A percentile compares a stretch with the other conserved stretches of the same genome.
phyloP scores from a whole-genome alignment of 2,797 vertebrate species.

The Labroides dimidiatus region DNA sequence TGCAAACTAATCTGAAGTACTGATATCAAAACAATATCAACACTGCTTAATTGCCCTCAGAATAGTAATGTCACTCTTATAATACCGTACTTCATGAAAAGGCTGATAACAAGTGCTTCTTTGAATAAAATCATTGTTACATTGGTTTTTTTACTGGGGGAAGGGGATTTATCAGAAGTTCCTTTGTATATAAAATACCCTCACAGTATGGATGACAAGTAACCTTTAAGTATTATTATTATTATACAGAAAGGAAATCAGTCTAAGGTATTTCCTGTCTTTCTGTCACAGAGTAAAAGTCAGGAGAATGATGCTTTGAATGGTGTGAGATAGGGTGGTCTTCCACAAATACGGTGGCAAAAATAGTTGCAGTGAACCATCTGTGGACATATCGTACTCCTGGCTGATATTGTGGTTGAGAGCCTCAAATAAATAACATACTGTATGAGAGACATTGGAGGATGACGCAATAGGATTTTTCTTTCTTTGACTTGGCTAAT shows the following conservation, averaged over 20 bases:
- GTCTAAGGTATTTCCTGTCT: too few relatives aligned
- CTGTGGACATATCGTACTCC: constrained; percentile 72
- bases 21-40: constrained; percentile 11
- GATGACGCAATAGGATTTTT: constrained; percentile 63
- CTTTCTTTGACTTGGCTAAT: constrained; percentile 3
- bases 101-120: background rate
- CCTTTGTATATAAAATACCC: too few relatives aligned
- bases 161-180: too few relatives aligned
- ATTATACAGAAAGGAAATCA: too few relatives aligned
- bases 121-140: background rate
- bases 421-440: constrained; percentile 68
- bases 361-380: constrained; percentile 34
- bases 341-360: constrained; percentile 34
- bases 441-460: constrained; percentile 58
- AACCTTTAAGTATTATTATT: too few relatives aligned
- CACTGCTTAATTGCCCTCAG: background rate
- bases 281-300: background rate
- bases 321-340: constrained; percentile 17
- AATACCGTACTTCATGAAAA: too few relatives aligned
- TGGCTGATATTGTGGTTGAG: constrained; percentile 67
- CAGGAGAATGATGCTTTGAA: background rate
- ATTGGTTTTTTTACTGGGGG: background rate
- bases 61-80: background rate
- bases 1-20: background rate
- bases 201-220: too few relatives aligned